Evolutionary conservation across 2,113 vertebrate species (phyloP).

Genomic region (Dolichallabes microphthalmus): DNA sequence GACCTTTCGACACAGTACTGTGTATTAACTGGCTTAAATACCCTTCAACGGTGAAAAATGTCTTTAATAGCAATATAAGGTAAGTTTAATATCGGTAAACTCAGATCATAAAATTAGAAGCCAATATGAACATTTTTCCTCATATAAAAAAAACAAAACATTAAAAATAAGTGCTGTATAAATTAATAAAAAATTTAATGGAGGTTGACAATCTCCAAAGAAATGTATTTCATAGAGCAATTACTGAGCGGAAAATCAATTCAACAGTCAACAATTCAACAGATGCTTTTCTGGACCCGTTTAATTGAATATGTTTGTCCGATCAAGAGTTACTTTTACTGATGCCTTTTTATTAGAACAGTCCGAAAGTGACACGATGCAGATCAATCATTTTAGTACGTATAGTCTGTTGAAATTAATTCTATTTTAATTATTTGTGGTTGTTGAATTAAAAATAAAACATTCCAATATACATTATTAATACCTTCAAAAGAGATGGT

Average conservation of each 20-base stretch:
- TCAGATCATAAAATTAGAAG: neutral
- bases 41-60: conserved; percentile 1
- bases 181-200: conserved; percentile 49
- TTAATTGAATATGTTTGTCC: conserved; percentile 88
- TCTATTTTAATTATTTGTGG: neutral
- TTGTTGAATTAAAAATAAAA: neutral
- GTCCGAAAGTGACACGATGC: neutral
- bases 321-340: conserved; percentile 78
- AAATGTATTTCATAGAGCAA: conserved; percentile 85
- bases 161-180: neutral
- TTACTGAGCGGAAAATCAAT: conserved; percentile 82
- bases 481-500: neutral
- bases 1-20: conserved; percentile 64
- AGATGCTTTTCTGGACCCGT: conserved; percentile 86
- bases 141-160: neutral
- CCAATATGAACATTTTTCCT: neutral
- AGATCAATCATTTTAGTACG: neutral
- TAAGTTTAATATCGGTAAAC: neutral
- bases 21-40: conserved; percentile 53
- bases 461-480: neutral
- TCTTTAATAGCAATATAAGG: neutral
- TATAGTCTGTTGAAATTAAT: neutral
- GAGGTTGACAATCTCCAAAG: conserved; percentile 90
- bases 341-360: neutral
- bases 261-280: conserved; percentile 89